These are phyloP conservation scores for Meloidogyne exigua DNA, from an alignment of 1,140 invertebrate genomes.

Conservation along the genomic window DNA sequence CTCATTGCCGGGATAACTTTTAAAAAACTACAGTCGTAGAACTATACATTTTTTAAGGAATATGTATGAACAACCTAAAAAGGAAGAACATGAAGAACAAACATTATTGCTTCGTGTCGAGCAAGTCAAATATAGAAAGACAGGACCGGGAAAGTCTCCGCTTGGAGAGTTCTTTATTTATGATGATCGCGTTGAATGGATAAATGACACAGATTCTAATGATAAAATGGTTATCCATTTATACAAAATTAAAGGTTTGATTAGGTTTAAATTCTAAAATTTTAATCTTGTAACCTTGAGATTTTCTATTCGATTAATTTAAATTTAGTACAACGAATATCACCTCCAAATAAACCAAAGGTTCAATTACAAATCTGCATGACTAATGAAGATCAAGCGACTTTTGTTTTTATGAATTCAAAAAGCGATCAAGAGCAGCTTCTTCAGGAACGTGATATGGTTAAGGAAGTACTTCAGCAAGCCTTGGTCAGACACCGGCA, in stretches of 20 bases:
- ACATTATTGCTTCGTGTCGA: slow-evolving; percentile 45
- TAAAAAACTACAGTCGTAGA: too few relatives aligned
- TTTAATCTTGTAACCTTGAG: background rate
- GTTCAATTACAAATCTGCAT: slow-evolving; percentile 96
- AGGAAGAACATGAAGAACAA: background rate
- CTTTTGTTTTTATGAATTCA: slow-evolving; percentile 94
- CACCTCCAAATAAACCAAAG: slow-evolving; percentile 93
- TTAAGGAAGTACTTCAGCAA: slow-evolving; percentile 87
- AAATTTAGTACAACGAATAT: slow-evolving; percentile 87
- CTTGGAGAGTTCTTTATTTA: slow-evolving; percentile 46
- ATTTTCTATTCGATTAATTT: slow-evolving; percentile 6
- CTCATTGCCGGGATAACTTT: too few relatives aligned
- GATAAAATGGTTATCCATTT: slow-evolving; percentile 44
- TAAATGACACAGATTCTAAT: slow-evolving; percentile 11
- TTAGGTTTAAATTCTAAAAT: slow-evolving; percentile 19
- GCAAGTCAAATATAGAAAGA: slow-evolving; percentile 54
- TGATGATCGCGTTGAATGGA: slow-evolving; percentile 49
- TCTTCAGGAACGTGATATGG: slow-evolving; percentile 83
- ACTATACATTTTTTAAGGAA: background rate
- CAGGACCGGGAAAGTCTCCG: slow-evolving; percentile 60
- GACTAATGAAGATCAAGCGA: slow-evolving; percentile 82
- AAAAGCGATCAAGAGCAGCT: slow-evolving; percentile 76
- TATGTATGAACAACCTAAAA: background rate
- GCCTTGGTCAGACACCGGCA: slow-evolving; percentile 89
- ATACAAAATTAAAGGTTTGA: slow-evolving; percentile 48